Base-by-base conservation (phyloP, 2,888 invertebrate genomes). In the Muschampia plurimacula region DNA sequence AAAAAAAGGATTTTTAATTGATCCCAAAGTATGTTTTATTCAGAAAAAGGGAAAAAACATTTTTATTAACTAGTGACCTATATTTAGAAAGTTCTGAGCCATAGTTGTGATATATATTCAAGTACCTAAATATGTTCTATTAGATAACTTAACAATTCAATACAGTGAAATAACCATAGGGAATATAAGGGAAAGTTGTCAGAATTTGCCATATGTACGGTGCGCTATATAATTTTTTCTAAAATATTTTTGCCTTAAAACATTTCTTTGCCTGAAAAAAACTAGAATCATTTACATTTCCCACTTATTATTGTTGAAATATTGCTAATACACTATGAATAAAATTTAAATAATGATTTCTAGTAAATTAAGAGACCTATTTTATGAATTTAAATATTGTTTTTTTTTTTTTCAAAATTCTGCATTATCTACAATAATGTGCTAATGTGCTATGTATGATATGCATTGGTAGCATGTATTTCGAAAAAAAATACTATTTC, bases 61-160 rank as follows among this genome's bases (percentile, higher is more conserved):
- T 63, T 69, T 63, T 2, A 49, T 39, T 46, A 44, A 72, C 75
- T 36, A 62, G 69, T 80, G 75, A 77, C 76, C 76, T 75, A 77
- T 63, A 75, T 80, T 69, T 64, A 39, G 62, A 41, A 15, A 63
- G 22, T 22, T 63, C 41, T 3, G n/a, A 22, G 15, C 41, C 22
- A 9, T 10, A 15, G 36, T 15, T n/a, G 32, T 36, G 9, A n/a
- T 12, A 36, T 60, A 32, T 22, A 32, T 59, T 32, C 13, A 32
- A 59, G 5, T 59, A 2, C 12, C n/a, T n/a, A 36, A n/a, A 60
- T 12, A 1, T 60, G 7, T 5, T 2, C 32, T 13, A 39, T 15
- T 41, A 36, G 2, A 15, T 41, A 8, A 22, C 22, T 55, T n/a
- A 52, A 52, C 6, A n/a, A 0, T 15, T n/a, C n/a, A 7, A 52